A percentile compares a stretch with the other conserved stretches of the same genome.
phyloP scores from a whole-genome alignment of 2,113 vertebrate species.

The Alexandromys fortis region DNA sequence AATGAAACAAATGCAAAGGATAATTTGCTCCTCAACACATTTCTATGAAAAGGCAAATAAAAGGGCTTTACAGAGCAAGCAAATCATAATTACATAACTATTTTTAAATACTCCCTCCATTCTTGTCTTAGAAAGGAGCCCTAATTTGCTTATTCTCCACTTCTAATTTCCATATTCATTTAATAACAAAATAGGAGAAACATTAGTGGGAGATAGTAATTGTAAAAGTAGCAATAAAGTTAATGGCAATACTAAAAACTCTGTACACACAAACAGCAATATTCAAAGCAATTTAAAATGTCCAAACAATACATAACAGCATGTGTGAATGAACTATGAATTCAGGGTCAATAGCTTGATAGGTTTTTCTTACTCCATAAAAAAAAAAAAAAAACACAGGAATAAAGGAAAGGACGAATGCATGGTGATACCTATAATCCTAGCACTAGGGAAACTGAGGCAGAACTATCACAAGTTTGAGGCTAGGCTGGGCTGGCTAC shows the following conservation, averaged over 20 bases:
- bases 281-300: slow-evolving; percentile 56
- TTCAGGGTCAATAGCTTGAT: slow-evolving; percentile 18
- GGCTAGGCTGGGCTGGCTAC: neutral
- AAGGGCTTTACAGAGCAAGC: slow-evolving; percentile 57
- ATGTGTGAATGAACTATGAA: slow-evolving; percentile 31
- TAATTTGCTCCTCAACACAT: slow-evolving; percentile 2
- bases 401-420: neutral
- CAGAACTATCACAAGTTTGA: neutral
- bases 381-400: neutral
- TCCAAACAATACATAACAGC: neutral
- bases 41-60: slow-evolving; percentile 48
- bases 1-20: neutral
- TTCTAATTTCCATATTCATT: slow-evolving; percentile 67
- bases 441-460: neutral
- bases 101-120: slow-evolving; percentile 55
- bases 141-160: slow-evolving; percentile 67
- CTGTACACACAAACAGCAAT: slow-evolving; percentile 42
- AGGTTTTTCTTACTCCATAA: neutral
- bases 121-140: slow-evolving; percentile 57
- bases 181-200: slow-evolving; percentile 67
- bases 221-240: slow-evolving; percentile 65
- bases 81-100: slow-evolving; percentile 52
- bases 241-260: slow-evolving; percentile 56
- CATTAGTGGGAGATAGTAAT: slow-evolving; percentile 57
- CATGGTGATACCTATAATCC: neutral